Base-by-base conservation (phyloP, 1,140 invertebrate species). In the Apis cerana region DNA sequence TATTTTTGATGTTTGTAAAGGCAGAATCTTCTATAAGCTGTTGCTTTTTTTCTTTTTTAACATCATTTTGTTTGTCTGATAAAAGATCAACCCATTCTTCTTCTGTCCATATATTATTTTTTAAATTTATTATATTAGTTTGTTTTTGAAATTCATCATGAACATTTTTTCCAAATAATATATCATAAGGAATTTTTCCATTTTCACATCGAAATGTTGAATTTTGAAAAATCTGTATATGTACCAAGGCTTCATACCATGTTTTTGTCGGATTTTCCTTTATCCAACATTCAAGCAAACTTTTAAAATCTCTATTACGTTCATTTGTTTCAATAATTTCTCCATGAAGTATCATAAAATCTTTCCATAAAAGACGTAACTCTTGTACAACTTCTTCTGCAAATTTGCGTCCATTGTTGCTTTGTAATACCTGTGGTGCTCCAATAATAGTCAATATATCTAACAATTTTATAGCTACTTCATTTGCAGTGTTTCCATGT, bases 361-460 rank as follows among this genome's bases (percentile, higher is more conserved):
- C 82, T 71, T 88, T 83, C 89, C 91, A 93, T 50, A 92, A 68
- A 0, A 13, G 33, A 27, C 83, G 83, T 72, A 92, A 83, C 58
- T 93, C 85, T 48, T 86, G 50, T n/a, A 94, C 90, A 74, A 94
- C 84, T 86, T 89, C 82, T 70, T 92, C 85, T 17, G 88, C 87
- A 80, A 92, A 92, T 43, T 91, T 85, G 50, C 88, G 79, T 54
- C 90, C 92, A 75, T 92, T 93, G 15, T 80, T 86, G 61, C 91
- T 92, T 76, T 92, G 91, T 68, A 93, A 79, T 59, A 93, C 89
- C 43, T 71, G 71, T n/a, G 92, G 93, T 50, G 85, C 85, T 21
- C 92, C 91, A 69, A 92, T 90, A n/a, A 91, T 92, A 23, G 89
- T 81, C 43, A 91, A 80, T 64, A 91, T 84, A 19, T 91, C 90